Conservation (phyloP, 2,888 invertebrate species). For the Aphodius granarius region DNA sequence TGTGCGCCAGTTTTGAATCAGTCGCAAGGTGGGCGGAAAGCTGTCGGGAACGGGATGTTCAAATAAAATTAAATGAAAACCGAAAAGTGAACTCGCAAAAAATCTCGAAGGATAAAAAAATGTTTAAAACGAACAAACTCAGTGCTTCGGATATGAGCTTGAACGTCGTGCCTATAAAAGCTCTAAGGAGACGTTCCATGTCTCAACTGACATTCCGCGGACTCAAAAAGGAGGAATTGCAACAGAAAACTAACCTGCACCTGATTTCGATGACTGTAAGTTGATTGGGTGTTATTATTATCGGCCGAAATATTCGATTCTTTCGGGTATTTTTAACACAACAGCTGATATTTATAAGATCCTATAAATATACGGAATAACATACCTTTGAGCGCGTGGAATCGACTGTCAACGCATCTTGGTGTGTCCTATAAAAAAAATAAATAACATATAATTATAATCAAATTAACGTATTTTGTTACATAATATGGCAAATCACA, state of each 20-base stretch:
- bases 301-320: background rate
- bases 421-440: no score
- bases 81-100: background rate
- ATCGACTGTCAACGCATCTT: background rate
- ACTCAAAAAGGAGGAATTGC: slow-evolving; percentile 74
- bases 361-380: background rate
- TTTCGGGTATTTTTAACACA: background rate
- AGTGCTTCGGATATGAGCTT: slow-evolving; percentile 26
- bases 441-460: no score
- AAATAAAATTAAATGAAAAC: background rate
- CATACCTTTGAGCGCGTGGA: background rate
- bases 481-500: no score
- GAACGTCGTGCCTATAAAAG: slow-evolving; percentile 15
- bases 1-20: background rate
- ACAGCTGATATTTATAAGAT: slow-evolving; percentile 6
- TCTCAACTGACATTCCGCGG: slow-evolving; percentile 73
- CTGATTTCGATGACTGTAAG: slow-evolving; percentile 83
- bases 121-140: slow-evolving; percentile 18
- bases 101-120: background rate
- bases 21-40: background rate
- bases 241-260: slow-evolving; percentile 71
- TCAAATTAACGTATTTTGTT: no score
- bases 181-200: slow-evolving; percentile 48
- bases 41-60: background rate
- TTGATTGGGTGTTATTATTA: slow-evolving; percentile 40